Percentiles rank a stretch among this genome's conserved stretches.
These are phyloP conservation scores for Trachelipus rathkii DNA, from an alignment of 1,140 invertebrate species.

Conservation along the genomic window DNA sequence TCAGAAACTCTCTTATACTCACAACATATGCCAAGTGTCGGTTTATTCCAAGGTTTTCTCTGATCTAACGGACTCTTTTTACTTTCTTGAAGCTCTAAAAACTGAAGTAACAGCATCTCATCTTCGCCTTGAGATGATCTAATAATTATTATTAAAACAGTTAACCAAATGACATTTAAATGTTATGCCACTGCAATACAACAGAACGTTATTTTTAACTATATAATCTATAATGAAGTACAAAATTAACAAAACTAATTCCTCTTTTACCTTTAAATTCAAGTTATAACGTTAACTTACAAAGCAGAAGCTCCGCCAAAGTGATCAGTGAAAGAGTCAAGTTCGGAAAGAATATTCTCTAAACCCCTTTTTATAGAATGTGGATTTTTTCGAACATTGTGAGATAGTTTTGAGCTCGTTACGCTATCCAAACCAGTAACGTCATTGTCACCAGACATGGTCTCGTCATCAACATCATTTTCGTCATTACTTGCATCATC, in stretches of 20 bases:
- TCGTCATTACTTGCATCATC: constrained; percentile 62
- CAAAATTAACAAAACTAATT: no score
- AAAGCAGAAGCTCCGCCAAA: constrained; percentile 22
- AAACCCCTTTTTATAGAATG: constrained; percentile 22
- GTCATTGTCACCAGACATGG: constrained; percentile 75
- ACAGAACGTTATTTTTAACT: no score
- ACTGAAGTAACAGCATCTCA: constrained; percentile 56
- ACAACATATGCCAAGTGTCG: constrained; percentile 29
- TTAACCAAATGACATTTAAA: no score
- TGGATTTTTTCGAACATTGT: constrained; percentile 16
- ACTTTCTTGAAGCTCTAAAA: constrained; percentile 56
- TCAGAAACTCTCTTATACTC: neutral
- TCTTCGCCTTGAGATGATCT: constrained; percentile 50
- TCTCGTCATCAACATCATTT: constrained; percentile 77
- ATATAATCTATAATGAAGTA: no score
- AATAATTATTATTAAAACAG: neutral
- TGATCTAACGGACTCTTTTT: constrained; percentile 27
- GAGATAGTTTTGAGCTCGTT: constrained; percentile 25
- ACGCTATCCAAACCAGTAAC: constrained; percentile 59
- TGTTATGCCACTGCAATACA: no score
- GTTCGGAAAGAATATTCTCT: constrained; percentile 26
- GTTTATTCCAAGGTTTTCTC: constrained; percentile 33
- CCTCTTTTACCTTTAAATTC: neutral
- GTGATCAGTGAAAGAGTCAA: constrained; percentile 33
- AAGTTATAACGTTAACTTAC: neutral